Evolutionary conservation across 2,888 invertebrate species (phyloP).

Genomic region (Oasisia sp.): DNA sequence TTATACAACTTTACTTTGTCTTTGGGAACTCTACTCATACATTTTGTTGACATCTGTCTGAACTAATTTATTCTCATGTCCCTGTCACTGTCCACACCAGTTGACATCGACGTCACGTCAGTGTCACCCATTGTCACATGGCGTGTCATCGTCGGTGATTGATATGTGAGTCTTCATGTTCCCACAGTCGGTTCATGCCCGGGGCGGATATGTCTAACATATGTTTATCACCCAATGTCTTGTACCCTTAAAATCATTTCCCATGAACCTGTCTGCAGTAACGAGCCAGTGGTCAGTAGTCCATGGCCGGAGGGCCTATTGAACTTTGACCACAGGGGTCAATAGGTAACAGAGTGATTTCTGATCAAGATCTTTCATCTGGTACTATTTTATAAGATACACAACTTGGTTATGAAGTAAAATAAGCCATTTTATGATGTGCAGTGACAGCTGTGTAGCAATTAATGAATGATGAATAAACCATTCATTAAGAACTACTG

Average conservation of each 20-base stretch:
- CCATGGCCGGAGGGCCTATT: not conserved
- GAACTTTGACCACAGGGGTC: not conserved
- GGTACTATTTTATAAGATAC: not conserved
- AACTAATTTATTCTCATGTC: not conserved
- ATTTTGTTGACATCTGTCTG: not conserved
- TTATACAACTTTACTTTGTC: not conserved
- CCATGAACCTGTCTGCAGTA: not conserved
- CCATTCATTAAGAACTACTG: too few relatives aligned
- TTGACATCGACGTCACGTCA: not conserved
- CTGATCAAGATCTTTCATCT: not conserved
- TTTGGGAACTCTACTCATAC: not conserved
- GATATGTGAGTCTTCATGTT: not conserved
- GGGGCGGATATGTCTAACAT: not conserved
- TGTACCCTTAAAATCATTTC: constrained; percentile 12
- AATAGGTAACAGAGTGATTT: not conserved
- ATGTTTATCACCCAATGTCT: constrained; percentile 4
- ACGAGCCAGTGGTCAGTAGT: not conserved
- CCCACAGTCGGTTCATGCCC: not conserved
- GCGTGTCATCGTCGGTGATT: not conserved
- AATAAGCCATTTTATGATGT: not conserved
- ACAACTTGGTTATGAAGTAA: not conserved
- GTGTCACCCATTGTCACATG: too few relatives aligned
- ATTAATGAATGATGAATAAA: too few relatives aligned
- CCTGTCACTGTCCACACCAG: not conserved
- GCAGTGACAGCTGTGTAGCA: too few relatives aligned